Base-by-base conservation (phyloP, 2,797 vertebrate genomes). In the Halcyon leucocephala region DNA sequence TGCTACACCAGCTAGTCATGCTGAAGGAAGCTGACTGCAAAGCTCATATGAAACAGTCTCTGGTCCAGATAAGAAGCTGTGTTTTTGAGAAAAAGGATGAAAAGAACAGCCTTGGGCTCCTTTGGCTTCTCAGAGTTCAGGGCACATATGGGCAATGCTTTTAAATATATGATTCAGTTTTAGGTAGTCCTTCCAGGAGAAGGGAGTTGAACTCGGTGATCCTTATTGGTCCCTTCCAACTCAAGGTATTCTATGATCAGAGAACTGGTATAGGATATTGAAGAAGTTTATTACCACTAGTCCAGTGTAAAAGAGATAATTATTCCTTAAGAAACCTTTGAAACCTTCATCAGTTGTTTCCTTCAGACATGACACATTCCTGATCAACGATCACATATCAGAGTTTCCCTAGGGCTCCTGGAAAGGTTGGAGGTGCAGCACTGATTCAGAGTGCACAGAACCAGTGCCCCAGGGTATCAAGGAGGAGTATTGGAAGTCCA, bases 121-220 rank as follows among this genome's bases (percentile, higher is more conserved):
- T 82, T 66, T 70, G 57, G 35, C 57, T 35, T 64, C 15, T 44
- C 79, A 76, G 41, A 76, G 64, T 70, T 82, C 71, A 70, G 64
- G 42, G 19, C 70, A 22, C 4, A 1, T 42, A 18, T 35, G 31
- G 48, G 61, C 0, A 2, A 54, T 3, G 5, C 6, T 54, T 14
- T 60, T 67, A 39, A 54, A 60, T 13, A 33, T 17, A 67, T 17
- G 39, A 52, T 62, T 48, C 26, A 69, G 6, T 54, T 60, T 54
- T 51, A 54, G 33, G 25, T 60, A 52, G 29, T 28, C 46, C 39
- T 52, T 37, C 0, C 1, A 51, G 16, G 37, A 73, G 29, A n/a
- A 81, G 13, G 12, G 52, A 60, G 26, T 24, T 66, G 44, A 44
- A 82, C 19, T 67, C 1, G 0, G 18, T 62, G 26, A 62, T 41